Base-by-base conservation (phyloP, 2,797 vertebrate species). In the Rhinella marina region DNA sequence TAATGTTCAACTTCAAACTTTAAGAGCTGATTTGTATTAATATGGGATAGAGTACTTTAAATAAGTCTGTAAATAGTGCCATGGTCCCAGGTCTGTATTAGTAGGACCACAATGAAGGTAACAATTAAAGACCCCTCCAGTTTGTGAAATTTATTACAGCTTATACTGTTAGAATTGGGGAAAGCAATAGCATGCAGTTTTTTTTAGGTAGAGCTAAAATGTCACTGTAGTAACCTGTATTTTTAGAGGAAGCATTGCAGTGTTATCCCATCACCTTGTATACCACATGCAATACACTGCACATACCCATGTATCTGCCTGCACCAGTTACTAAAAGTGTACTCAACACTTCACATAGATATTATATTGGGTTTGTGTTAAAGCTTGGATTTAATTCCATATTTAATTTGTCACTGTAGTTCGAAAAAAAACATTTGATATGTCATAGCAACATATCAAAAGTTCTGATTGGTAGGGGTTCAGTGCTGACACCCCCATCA, bases 121-220 rank as follows among this genome's bases (percentile, higher is more conserved):
- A 48, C 32, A 73, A 48, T 23, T 48, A 6, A 73, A 21, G 70
- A 23, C 14, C 32, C 8, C 3, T 48, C 72, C 8, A 21, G 9
- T 73, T 41, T 48, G 32, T 73, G 72, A 73, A 23, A 11, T 48
- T 1, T 19, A 41, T 48, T 50, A 32, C 29, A 12, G 21, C 50
- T 73, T 25, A 16, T 13, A 52, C 41, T 54, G 75, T n/a, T 76
- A 76, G 19, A 77, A 54, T 54, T 25, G 5, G 48, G 13, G 41
- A 77, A 77, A n/a, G 75, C 75, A 75, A 75, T 23, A 23, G 23
- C 48, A 77, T 77, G 75, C 48, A 54, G 75, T 77, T n/a, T 77
- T 75, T 17, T 6, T 6, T 56, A 41, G 68, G 70, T 48, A 73
- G 16, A 48, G 12, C 21, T 17, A 48, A 23, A 76, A 23, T 76